Evolutionary conservation across 2,797 vertebrate genomes (phyloP).

Genomic region (Crenichthys baileyi): DNA sequence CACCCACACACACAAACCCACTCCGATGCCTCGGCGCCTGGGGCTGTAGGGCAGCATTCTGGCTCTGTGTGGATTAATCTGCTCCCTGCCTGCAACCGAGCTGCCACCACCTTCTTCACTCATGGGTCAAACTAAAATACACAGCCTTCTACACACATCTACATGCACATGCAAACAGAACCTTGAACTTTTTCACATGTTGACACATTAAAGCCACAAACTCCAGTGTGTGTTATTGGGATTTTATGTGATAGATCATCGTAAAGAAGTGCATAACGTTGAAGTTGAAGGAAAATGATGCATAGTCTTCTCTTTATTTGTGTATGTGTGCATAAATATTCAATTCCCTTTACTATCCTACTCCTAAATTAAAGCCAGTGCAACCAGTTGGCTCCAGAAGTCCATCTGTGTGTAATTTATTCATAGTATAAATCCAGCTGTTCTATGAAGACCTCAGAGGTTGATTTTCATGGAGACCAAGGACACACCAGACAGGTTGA

Average conservation of each 20-base stretch:
- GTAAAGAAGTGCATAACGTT: not conserved
- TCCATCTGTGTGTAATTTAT: not conserved
- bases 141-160: constrained; percentile 14
- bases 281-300: not conserved
- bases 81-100: constrained; percentile 85
- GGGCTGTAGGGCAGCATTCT: constrained; percentile 84
- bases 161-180: constrained; percentile 23
- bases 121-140: constrained; percentile 67
- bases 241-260: not conserved
- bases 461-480: not conserved
- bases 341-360: not conserved
- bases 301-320: not conserved
- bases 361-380: not conserved
- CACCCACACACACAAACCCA: constrained; percentile 35
- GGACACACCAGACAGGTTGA: not conserved
- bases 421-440: not conserved
- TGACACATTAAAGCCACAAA: not conserved
- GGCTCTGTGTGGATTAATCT: constrained; percentile 85
- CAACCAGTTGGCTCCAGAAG: not conserved
- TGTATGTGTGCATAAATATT: not conserved
- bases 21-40: constrained; percentile 60
- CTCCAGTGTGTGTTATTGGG: not conserved
- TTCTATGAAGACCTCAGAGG: not conserved
- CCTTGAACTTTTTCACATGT: not conserved
- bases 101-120: constrained; percentile 80